phyloP scores from a whole-genome alignment of 2,797 vertebrate species.

The Xenops minutus region DNA sequence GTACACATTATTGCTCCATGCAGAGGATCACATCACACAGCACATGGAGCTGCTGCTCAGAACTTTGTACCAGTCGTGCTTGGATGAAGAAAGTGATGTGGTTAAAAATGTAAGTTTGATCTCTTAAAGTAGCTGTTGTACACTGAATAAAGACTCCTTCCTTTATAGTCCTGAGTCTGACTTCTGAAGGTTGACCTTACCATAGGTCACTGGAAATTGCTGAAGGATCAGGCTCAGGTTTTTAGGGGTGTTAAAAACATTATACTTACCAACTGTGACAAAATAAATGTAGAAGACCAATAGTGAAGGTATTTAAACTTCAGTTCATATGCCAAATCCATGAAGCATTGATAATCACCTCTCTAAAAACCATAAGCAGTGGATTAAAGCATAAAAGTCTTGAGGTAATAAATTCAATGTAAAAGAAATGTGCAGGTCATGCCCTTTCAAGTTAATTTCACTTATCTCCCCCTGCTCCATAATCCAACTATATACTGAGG shows the following conservation, averaged over 20 bases:
- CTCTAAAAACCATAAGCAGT: slow-evolving; percentile 28
- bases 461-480: background rate
- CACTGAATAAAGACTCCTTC: background rate
- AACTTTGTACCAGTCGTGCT: slow-evolving; percentile 81
- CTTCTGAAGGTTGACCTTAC: background rate
- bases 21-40: slow-evolving; percentile 90
- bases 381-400: slow-evolving; percentile 42
- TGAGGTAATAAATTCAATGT: slow-evolving; percentile 12
- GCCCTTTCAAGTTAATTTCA: slow-evolving; percentile 42
- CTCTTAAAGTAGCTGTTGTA: background rate
- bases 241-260: background rate
- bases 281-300: background rate
- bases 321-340: background rate
- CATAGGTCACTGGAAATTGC: background rate
- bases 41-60: slow-evolving; percentile 88
- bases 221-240: background rate
- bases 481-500: background rate
- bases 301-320: background rate
- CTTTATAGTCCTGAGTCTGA: background rate
- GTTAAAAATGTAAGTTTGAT: slow-evolving; percentile 82
- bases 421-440: slow-evolving; percentile 28
- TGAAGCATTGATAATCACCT: background rate
- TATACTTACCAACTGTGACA: background rate
- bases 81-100: slow-evolving; percentile 81
- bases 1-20: slow-evolving; percentile 82